Conservation (phyloP, 1,140 invertebrate species). For the Drosophila obscura region DNA sequence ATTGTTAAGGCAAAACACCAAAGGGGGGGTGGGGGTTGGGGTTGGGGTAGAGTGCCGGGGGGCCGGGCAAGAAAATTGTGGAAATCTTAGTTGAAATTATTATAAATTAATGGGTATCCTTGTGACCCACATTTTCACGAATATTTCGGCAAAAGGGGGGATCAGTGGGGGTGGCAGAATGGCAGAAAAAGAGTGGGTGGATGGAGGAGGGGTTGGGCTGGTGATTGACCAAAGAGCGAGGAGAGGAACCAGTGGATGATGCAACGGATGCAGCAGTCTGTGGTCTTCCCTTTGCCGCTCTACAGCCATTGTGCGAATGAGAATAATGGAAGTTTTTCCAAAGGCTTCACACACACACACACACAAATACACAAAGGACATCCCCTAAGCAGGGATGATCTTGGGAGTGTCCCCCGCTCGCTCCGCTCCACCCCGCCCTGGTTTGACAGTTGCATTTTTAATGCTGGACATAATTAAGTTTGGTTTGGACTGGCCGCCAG, state of each 20-base stretch:
- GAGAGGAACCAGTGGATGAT: neutral
- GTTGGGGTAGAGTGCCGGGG: neutral
- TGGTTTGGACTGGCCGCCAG: conserved; percentile 46
- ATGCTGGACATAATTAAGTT: conserved; percentile 81
- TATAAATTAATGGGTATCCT: conserved; percentile 84
- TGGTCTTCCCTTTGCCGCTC: conserved; percentile 15
- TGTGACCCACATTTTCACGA: conserved; percentile 79
- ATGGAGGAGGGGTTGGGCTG: neutral
- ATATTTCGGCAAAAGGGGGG: conserved; percentile 59
- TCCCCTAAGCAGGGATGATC: conserved; percentile 54
- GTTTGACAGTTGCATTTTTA: conserved; percentile 80
- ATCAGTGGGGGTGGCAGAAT: conserved; percentile 7
- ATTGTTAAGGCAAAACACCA: conserved; percentile 66
- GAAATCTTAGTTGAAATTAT: conserved; percentile 82
- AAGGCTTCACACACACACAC: conserved; percentile 37
- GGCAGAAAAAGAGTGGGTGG: neutral
- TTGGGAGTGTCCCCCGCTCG: conserved; percentile 12
- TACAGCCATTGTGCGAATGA: conserved; percentile 51
- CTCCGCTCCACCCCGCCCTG: conserved; percentile 53
- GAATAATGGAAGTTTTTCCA: conserved; percentile 60
- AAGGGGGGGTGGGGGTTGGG: too few relatives aligned
- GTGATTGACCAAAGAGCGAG: neutral
- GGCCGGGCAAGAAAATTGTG: conserved; percentile 66
- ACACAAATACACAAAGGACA: conserved; percentile 33
- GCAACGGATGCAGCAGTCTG: conserved; percentile 11